Evolutionary conservation across 2,888 invertebrate genomes (phyloP), one percentile per base, ranked within the genome.

Genomic region (Bibio marci): DNA sequence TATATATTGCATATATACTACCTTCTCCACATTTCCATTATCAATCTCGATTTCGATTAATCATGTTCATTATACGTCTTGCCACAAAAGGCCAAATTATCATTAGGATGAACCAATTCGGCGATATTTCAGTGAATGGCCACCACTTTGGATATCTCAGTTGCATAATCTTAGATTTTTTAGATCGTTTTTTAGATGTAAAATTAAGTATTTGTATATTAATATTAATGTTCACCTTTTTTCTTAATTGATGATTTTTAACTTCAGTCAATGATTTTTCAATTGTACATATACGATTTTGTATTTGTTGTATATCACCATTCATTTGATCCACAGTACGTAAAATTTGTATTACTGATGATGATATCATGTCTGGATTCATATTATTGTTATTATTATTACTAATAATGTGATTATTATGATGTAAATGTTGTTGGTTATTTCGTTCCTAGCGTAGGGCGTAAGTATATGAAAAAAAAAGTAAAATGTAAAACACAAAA

Each of bases 81-180:
- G 51, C 49, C 10, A 59, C 31, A 41, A 59, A 57, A 10, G 62
- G 62, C 62, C 61, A 61, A 12, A 60, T 40, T 18, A 62, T 44
- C 30, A 62, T 49, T 12, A 59, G 41, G 10, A 53, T 43, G 42
- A 62, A 59, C 60, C 59, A 59, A 3, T 52, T 43, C 4, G 62
- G 59, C 10, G 66, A 64, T 28, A 76, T 63, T 54, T 71, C 70
- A 49, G 66, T 64, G 56, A 76, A 70, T 39, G 74, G 75, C 73
- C 75, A 74, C 52, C 74, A 71, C 52, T 47, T 46, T 1, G 60
- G 58, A 42, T 54, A 50, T 61, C 65, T 36, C 35, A 57, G 43
- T 51, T 46, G 0, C 19, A 42, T 18, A 30, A 43, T 45, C 45
- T 45, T 33, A 34, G 28, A 38, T 33, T 27, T 32, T 11, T 28